Conservation (phyloP, 1,140 invertebrate species). For the Araneus ventricosus region DNA sequence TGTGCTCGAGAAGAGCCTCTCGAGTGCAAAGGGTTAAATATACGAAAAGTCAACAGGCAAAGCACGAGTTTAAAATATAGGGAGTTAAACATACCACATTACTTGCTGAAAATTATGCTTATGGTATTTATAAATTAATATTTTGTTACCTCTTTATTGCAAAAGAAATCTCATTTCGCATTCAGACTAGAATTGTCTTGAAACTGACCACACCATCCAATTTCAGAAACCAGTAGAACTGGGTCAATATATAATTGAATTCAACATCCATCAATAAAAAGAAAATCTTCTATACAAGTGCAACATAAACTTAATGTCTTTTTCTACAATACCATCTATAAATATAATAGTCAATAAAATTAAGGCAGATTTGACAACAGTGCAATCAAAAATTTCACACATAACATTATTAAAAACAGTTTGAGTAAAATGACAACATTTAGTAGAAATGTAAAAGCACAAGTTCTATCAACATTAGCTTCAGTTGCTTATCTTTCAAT, state of each 20-base stretch:
- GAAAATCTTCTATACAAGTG: conserved; percentile 19
- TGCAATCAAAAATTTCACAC: not conserved
- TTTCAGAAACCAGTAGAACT: conserved; percentile 1
- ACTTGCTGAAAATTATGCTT: no score
- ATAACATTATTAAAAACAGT: not conserved
- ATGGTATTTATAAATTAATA: no score
- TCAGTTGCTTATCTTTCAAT: not conserved
- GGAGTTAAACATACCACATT: no score
- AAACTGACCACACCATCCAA: not conserved
- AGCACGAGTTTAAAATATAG: no score
- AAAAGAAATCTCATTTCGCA: not conserved
- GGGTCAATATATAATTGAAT: conserved; percentile 16
- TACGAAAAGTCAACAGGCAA: no score
- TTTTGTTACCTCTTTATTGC: no score
- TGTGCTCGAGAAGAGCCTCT: no score
- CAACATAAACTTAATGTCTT: not conserved
- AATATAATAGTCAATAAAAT: not conserved
- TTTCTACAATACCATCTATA: not conserved
- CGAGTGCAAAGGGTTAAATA: no score
- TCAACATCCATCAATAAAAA: conserved; percentile 21
- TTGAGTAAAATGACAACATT: conserved; percentile 13
- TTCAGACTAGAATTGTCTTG: conserved; percentile 1
- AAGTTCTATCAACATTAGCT: conserved; percentile 19
- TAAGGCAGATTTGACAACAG: not conserved
- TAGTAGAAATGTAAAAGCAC: conserved; percentile 21